Base-by-base conservation (phyloP, 2,888 invertebrate species). In the Phaedon cochleariae region DNA sequence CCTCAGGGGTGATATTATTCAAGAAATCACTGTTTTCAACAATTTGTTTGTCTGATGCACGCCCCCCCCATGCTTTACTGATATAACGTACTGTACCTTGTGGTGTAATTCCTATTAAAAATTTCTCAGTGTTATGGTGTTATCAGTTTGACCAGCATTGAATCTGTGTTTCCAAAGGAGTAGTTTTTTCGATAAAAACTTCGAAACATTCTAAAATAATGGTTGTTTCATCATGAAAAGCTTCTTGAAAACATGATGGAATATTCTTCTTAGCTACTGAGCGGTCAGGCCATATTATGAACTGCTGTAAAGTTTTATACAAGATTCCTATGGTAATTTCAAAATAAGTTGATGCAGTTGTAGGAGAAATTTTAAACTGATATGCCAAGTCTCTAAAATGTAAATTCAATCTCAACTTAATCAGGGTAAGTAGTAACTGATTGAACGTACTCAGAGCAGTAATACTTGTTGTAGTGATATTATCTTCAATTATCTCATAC, bases 101-200 rank as follows among this genome's bases (percentile, higher is more conserved):
- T 15, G 63, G 46, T 29, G 67, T 65, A 26, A 65, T 68, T 31
- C 61, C 69, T 53, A 71, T 66, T 26, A 71, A 55, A 61, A 52
- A 71, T 65, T 71, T 71, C 10, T 69, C 37, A 1, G 67, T 69
- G 49, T 67, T 48, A 22, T 69, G 61, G 48, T 71, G 62, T 59
- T 69, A 65, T 22, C 69, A 69, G 18, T 65, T 54, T 3, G 69
- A 71, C 65, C 66, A 71, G 22, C 65, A 62, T 59, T 62, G 62
- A 0, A 37, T 48, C 31, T 41, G 15, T 18, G 55, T 63, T 57
- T 41, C 6, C 4, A 48, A 51, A 53, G 29, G 45, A 18, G 54
- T 34, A 9, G 67, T 62, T 17, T 57, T 68, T 59, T 66, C 53
- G 54, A 67, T 66, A 62, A 59, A 69, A 37, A 64, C 31, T 62